A percentile compares a stretch with the other conserved stretches of the same genome.
phyloP scores from a whole-genome alignment of 1,140 invertebrate species.

The Drosophila pectinifera region DNA sequence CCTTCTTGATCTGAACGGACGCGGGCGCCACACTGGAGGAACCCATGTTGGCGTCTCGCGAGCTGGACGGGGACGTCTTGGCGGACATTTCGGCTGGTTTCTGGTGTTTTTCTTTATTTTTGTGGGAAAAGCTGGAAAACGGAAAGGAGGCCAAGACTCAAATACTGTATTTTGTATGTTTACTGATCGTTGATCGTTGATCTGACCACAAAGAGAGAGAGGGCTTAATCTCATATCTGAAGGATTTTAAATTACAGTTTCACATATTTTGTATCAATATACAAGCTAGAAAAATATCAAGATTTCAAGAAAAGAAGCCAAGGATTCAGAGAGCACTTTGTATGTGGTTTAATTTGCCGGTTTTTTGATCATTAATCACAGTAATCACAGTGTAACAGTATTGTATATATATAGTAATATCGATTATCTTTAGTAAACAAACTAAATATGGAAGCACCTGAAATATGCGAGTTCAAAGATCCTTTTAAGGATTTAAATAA shows the following conservation, averaged over 20 bases:
- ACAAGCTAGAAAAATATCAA: background rate
- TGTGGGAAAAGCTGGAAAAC: conserved; percentile 46
- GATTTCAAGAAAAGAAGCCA: too few species aligned
- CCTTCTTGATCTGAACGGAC: conserved; percentile 85
- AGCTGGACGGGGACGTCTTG: conserved; percentile 75
- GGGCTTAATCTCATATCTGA: background rate
- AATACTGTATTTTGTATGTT: background rate
- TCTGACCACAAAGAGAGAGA: background rate
- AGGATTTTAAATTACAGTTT: background rate
- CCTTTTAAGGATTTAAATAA: too few species aligned
- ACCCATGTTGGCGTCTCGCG: conserved; percentile 62
- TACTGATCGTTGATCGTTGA: background rate
- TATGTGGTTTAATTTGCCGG: too few species aligned
- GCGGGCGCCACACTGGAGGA: conserved; percentile 41
- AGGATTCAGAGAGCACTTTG: too few species aligned
- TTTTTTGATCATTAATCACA: too few species aligned
- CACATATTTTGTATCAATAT: background rate
- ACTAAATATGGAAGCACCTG: too few species aligned
- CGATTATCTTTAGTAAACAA: too few species aligned
- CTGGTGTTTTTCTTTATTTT: background rate
- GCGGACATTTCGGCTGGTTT: conserved; percentile 62
- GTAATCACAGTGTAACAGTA: too few species aligned
- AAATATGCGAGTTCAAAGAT: too few species aligned
- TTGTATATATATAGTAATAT: too few species aligned
- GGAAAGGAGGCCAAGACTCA: conserved; percentile 23